A percentile compares a stretch with the other conserved stretches of the same genome.
phyloP scores from a whole-genome alignment of 2,888 invertebrate genomes.

The Charanyca ferruginea region DNA sequence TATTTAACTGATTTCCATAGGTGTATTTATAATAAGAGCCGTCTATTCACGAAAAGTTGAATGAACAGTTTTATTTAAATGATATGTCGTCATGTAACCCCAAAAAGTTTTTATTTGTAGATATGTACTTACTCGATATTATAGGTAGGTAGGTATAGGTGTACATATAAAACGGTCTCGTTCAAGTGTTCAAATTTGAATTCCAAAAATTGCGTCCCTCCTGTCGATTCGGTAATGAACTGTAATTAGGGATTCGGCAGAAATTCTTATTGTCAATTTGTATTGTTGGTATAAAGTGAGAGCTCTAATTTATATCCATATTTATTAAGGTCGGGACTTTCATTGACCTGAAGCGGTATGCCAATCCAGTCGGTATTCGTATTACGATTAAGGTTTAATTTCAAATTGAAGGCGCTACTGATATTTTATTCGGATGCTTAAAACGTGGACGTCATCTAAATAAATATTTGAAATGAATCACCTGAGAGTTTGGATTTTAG shows the following conservation, averaged over 20 bases:
- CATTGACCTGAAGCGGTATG: conserved; percentile 59
- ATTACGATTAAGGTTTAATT: conserved; percentile 74
- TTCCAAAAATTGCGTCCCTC: conserved; percentile 51
- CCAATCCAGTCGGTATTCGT: conserved; percentile 73
- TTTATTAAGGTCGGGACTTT: conserved; percentile 74
- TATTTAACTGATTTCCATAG: conserved; percentile 1
- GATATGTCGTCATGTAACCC: neutral
- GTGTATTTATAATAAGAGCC: neutral
- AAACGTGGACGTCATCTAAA: conserved; percentile 78
- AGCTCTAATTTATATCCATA: conserved; percentile 76
- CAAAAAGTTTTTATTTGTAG: conserved; percentile 21
- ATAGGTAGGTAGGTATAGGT: no score
- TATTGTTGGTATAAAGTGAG: conserved; percentile 70
- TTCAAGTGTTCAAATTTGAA: conserved; percentile 40
- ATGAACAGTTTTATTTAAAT: conserved; percentile 1
- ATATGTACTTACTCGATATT: neutral
- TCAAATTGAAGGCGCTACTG: conserved; percentile 68
- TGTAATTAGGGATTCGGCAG: conserved; percentile 65
- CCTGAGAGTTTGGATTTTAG: conserved; percentile 71
- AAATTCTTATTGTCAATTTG: conserved; percentile 72
- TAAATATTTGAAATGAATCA: conserved; percentile 79
- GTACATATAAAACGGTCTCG: conserved; percentile 23
- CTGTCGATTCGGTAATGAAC: conserved; percentile 62
- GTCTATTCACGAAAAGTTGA: neutral
- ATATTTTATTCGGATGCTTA: conserved; percentile 77